Base-by-base conservation (phyloP, 2,888 invertebrate genomes). In the Drosophila tripunctata region DNA sequence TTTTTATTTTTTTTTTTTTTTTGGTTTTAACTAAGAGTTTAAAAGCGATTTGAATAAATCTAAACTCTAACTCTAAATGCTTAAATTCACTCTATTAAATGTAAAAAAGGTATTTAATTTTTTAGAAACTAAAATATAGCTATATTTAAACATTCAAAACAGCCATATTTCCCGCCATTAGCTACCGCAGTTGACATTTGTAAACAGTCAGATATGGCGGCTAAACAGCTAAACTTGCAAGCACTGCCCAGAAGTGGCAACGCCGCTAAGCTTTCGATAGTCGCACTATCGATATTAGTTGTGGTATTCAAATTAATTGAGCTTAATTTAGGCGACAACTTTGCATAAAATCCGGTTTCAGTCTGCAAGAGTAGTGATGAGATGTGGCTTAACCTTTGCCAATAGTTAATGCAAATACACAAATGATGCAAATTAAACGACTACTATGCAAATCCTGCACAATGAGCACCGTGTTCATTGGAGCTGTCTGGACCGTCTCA, bases 351-450 rank as follows among this genome's bases (percentile, higher is more conserved):
- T 75, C 76, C 73, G 73, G 75, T 76, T 83, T 70, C 24, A 33
- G 1, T 31, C 56, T 61, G 22, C n/a, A n/a, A 57, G 66, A 65
- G 64, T 41, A 69, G 61, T 69, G 64, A 52, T 63, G 65, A 79
- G 63, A 75, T 55, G 30, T 47, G 7, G 15, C 3, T 1, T 35
- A 15, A 21, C 44, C 31, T 5, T 36, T 43, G 31, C 15, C 30
- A 36, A 36, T 45, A 27, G 4, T 15, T n/a, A n/a, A 40, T 43
- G 36, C 10, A 27, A 1, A 35, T 10, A 33, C 43, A 55, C 62
- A 50, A 45, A 83, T 85, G 80, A 88, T 88, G 85, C 88, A 88
- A 76, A 71, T 88, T 4, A 88, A 86, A 71, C 79, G 88, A 7
- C 72, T 85, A 17, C 68, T 88, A 35, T 88, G 85, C 68, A 88